Evolutionary conservation across 2,113 vertebrate genomes (phyloP).

Genomic region (Grallaria varia): DNA sequence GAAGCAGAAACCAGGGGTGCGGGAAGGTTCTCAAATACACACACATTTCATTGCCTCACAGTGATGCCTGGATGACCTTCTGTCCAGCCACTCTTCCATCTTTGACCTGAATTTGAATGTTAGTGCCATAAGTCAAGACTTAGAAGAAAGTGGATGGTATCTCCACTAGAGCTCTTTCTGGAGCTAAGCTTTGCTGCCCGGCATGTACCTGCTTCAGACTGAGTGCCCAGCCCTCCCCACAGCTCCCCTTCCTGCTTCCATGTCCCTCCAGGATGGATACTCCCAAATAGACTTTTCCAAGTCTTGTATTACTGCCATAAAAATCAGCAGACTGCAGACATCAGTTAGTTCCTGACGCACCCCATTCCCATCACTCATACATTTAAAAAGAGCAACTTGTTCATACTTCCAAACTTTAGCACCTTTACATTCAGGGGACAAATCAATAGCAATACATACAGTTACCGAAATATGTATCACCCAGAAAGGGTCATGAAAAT

Average conservation of each 20-base stretch:
- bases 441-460: not conserved
- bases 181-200: not conserved
- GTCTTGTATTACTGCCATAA: not conserved
- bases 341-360: not conserved
- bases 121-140: not conserved
- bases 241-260: not conserved
- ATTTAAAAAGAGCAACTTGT: not conserved
- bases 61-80: not conserved
- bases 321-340: slow-evolving; percentile 9
- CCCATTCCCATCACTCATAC: not conserved
- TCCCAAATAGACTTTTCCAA: slow-evolving; percentile 8
- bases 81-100: not conserved
- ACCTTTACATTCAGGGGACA: not conserved
- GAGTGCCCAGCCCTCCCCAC: not conserved
- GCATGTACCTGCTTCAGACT: not conserved
- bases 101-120: not conserved
- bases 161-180: not conserved
- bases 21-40: not conserved
- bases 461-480: not conserved
- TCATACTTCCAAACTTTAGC: not conserved
- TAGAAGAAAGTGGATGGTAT: not conserved
- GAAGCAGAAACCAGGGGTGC: not conserved
- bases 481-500: not conserved
- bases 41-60: not conserved
- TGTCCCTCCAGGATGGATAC: not conserved